These are phyloP conservation scores for Chinchilla lanigera DNA, from an alignment of 2,113 vertebrate genomes.

Conservation along the genomic window DNA sequence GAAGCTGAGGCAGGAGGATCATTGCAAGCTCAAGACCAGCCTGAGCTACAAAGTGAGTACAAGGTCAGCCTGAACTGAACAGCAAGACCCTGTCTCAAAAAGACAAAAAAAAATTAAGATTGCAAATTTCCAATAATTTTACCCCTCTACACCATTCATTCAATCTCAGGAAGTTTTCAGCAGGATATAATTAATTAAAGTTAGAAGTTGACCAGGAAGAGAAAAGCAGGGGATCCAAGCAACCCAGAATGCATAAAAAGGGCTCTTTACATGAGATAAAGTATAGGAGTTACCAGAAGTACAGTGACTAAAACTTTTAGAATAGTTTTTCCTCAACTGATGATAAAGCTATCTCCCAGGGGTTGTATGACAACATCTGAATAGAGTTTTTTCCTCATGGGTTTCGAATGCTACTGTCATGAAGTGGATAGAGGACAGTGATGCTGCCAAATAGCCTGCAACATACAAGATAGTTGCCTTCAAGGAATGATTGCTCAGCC, in stretches of 20 bases:
- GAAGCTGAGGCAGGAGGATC: too few species aligned
- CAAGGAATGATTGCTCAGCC: neutral
- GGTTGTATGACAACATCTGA: neutral
- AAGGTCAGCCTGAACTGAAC: too few species aligned
- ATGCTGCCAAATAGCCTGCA: neutral
- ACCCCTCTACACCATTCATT: neutral
- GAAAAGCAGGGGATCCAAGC: neutral
- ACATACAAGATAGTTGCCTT: rapidly evolving
- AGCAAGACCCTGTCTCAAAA: too few species aligned
- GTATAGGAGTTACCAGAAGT: neutral
- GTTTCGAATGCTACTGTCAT: neutral
- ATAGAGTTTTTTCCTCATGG: neutral
- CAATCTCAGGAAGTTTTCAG: neutral
- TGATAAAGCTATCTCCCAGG: neutral
- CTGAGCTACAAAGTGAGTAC: too few species aligned
- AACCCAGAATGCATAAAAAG: neutral
- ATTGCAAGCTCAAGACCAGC: too few species aligned
- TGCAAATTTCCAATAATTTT: constrained; percentile 31
- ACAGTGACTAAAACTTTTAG: neutral
- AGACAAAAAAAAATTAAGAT: neutral
- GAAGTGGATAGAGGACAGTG: neutral
- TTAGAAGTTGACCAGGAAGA: neutral
- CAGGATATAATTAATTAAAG: neutral
- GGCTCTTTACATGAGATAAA: neutral
- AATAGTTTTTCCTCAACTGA: neutral